A percentile compares a stretch with the other conserved stretches of the same genome.
Conservation (phyloP, 2,888 invertebrate genomes). For the Leucophenga maculata region DNA sequence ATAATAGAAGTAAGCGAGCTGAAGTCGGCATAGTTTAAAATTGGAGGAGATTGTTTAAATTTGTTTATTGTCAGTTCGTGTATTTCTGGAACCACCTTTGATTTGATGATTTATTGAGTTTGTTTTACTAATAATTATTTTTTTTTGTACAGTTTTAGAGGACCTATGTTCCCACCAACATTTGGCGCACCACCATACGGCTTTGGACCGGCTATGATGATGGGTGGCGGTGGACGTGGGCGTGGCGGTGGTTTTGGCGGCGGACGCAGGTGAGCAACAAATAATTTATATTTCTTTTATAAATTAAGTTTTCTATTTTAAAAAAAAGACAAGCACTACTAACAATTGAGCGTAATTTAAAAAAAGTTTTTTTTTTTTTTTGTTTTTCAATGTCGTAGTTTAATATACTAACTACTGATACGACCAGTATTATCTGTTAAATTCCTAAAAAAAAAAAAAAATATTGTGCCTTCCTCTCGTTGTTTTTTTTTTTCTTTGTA, state of each 20-base stretch:
- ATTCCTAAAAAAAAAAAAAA: neutral
- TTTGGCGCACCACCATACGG: constrained; percentile 73
- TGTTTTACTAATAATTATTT: neutral
- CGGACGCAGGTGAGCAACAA: constrained; percentile 54
- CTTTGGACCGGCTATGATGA: constrained; percentile 74
- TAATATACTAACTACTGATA: neutral
- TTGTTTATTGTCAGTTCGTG: neutral
- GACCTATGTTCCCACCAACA: constrained; percentile 68
- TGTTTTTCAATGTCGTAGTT: neutral
- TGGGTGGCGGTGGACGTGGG: constrained; percentile 74
- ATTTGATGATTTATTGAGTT: too few relatives aligned
- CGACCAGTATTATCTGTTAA: neutral
- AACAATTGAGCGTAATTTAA: neutral
- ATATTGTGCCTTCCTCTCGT: too few relatives aligned
- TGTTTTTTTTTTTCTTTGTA: constrained; percentile 33
- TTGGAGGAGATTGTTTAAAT: too few relatives aligned
- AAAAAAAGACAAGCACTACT: neutral
- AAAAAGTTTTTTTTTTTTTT: neutral
- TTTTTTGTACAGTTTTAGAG: constrained; percentile 57
- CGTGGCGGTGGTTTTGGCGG: constrained; percentile 64
- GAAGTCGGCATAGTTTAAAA: too few relatives aligned
- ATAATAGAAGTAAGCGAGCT: too few relatives aligned
- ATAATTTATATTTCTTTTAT: constrained; percentile 22
- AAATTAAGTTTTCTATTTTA: neutral
- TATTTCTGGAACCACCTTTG: too few relatives aligned